phyloP scores from a whole-genome alignment of 2,797 vertebrate genomes.

The Numenius phaeopus region DNA sequence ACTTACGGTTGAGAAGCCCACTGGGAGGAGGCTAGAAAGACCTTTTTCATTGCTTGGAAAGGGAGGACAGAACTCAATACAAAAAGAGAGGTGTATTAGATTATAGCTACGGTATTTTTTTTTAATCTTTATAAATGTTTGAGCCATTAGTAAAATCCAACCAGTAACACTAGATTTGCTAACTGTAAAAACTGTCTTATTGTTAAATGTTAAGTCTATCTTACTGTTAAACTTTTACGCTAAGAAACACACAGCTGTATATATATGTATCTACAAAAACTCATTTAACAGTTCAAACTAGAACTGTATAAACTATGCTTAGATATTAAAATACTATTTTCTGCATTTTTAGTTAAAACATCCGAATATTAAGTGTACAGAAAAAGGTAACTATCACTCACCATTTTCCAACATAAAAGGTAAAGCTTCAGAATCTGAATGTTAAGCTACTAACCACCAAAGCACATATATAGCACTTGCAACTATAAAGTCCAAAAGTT shows the following conservation, averaged over 20 bases:
- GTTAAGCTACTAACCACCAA: not conserved
- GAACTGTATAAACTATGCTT: not conserved
- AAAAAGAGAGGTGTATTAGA: not conserved
- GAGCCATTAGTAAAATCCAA: not conserved
- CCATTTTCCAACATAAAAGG: not conserved
- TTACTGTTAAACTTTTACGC: not conserved
- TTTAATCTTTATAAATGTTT: not conserved
- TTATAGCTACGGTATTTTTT: not conserved
- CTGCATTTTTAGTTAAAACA: not conserved
- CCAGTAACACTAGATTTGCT: not conserved
- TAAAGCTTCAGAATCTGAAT: not conserved
- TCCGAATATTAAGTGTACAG: not conserved
- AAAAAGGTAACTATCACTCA: not conserved
- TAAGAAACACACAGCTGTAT: not conserved
- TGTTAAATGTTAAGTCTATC: not conserved
- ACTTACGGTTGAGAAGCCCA: not conserved
- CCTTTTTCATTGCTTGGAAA: not conserved
- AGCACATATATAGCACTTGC: not conserved
- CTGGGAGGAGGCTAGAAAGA: not conserved
- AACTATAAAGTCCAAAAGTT: not conserved
- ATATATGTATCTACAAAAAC: not conserved
- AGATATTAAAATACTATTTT: not conserved
- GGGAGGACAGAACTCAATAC: not conserved
- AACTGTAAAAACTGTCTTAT: not conserved
- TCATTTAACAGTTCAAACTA: not conserved